Base-by-base conservation (phyloP, 2,113 vertebrate genomes). In the Strix uralensis region DNA sequence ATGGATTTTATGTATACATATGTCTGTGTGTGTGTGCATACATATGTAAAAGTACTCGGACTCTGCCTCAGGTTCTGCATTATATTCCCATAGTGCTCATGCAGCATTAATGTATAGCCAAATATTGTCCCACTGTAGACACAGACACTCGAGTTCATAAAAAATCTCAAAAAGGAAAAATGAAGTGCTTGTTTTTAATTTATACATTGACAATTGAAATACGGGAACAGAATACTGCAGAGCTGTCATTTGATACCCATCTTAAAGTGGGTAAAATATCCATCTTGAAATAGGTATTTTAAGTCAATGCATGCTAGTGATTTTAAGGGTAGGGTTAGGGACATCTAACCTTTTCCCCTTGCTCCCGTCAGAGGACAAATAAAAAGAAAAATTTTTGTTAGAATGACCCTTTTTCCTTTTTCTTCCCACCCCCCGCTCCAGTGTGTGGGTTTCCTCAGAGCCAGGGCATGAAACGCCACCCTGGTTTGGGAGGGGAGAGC, bases 31-130 rank as follows among this genome's bases (percentile, higher is more conserved):
- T 23, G 17, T 47, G 32, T 86, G 52, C 5, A 5, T 77, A 65
- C 10, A 14, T 30, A 58, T 17, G 22, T 91, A 29, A 46, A 88
- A 82, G 36, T 79, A 59, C 72, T 74, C 57, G 54, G 66, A 65
- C 17, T 84, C 44, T 84, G 49, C 73, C 81, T 75, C 40, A 54
- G 32, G 58, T 87, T 90, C 73, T 94, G 78, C 71, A 92, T 95
- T 96, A 88, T 92, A 86, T 94, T 94, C 92, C 91, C 91, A 80
- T 77, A 90, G 89, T 91, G 89, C 77, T 91, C 89, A 89, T 95
- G 88, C 88, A 94, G 73, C 81, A 34, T 75, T 94, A 65, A 65
- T 26, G 30, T 72, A 7, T 58, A 77, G 27, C 22, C 54, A 85
- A 27, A 72, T 5, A 27, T 32, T 57, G 32, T 51, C 90, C 20